These are phyloP conservation scores for Pantelozetes paolii DNA, from an alignment of 2,888 invertebrate species.

Conservation along the genomic window DNA sequence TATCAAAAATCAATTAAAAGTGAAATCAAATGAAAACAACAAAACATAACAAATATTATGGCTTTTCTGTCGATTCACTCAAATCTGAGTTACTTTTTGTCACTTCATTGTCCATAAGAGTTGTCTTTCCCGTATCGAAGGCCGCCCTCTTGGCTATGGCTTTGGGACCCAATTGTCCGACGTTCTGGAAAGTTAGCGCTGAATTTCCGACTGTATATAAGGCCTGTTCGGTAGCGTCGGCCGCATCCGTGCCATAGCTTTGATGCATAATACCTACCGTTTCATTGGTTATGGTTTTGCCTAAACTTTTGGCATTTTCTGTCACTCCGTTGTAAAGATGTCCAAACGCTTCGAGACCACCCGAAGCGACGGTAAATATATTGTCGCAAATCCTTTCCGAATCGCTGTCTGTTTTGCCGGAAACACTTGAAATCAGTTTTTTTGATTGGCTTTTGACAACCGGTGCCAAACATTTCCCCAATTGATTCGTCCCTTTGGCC, in stretches of 20 bases:
- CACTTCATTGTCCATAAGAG: not conserved
- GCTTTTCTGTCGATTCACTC: not conserved
- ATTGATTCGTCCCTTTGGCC: conserved; percentile 33
- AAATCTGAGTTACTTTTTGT: not conserved
- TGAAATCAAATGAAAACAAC: too few relatives aligned
- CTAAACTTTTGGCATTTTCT: conserved; percentile 13
- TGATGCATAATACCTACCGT: conserved; percentile 15
- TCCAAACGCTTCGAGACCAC: conserved; percentile 17
- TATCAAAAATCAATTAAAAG: too few relatives aligned
- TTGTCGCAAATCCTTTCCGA: conserved; percentile 23
- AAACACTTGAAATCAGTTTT: conserved; percentile 31
- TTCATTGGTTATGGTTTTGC: conserved; percentile 18
- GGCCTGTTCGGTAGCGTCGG: conserved; percentile 20
- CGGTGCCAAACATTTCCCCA: conserved; percentile 33
- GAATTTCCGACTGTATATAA: conserved; percentile 22
- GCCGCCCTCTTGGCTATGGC: conserved; percentile 15
- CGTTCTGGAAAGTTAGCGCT: not conserved
- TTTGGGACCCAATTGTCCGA: conserved; percentile 18
- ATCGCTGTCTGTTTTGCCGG: conserved; percentile 13
- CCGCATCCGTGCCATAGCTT: conserved; percentile 9
- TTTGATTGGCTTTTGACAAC: conserved; percentile 22
- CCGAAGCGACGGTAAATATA: conserved; percentile 22
- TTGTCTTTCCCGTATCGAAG: conserved; percentile 21
- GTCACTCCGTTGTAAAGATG: conserved; percentile 24
- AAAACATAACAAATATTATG: too few relatives aligned